Percentiles rank a stretch among this genome's conserved stretches.
phyloP scores from a whole-genome alignment of 2,888 invertebrate species.

The Sphaerolaimus hirsutus region DNA sequence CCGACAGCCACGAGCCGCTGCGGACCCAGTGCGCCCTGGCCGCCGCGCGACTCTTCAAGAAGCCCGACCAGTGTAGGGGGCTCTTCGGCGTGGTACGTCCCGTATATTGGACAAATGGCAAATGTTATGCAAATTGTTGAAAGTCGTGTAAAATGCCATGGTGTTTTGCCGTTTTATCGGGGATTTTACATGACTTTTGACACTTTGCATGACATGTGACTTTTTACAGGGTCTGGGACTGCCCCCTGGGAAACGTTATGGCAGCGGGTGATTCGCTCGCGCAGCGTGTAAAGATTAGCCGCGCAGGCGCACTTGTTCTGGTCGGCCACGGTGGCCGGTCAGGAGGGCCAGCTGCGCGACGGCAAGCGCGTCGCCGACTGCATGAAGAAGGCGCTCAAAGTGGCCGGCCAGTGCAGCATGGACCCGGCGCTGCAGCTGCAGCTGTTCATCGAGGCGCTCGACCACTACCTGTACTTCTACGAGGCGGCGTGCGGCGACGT shows the following conservation, averaged over 20 bases:
- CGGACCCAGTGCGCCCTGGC: conserved; percentile 83
- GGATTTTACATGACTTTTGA: too few species aligned
- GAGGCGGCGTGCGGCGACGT: conserved; percentile 57
- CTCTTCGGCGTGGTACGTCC: conserved; percentile 12
- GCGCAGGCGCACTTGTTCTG: conserved; percentile 82
- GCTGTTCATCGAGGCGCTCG: conserved; percentile 72
- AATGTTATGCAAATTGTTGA: too few species aligned
- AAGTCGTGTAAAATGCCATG: too few species aligned
- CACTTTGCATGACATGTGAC: too few species aligned
- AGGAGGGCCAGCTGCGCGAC: conserved; percentile 46
- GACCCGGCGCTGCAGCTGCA: conserved; percentile 86
- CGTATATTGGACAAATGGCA: too few species aligned
- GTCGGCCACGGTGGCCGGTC: conserved; percentile 41
- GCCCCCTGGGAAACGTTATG: neutral
- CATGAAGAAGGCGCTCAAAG: conserved; percentile 72
- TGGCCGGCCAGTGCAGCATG: conserved; percentile 91
- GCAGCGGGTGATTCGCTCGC: too few species aligned
- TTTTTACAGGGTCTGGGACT: too few species aligned
- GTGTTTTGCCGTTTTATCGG: neutral
- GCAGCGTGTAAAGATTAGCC: too few species aligned
- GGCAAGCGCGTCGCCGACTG: conserved; percentile 75
- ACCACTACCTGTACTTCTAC: conserved; percentile 71
- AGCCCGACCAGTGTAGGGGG: conserved; percentile 83
- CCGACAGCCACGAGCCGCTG: conserved; percentile 86
- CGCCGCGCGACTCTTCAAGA: conserved; percentile 78